Evolutionary conservation across 2,113 vertebrate species (phyloP), one percentile per base, ranked within the genome.

Genomic region (Pao palembangensis): DNA sequence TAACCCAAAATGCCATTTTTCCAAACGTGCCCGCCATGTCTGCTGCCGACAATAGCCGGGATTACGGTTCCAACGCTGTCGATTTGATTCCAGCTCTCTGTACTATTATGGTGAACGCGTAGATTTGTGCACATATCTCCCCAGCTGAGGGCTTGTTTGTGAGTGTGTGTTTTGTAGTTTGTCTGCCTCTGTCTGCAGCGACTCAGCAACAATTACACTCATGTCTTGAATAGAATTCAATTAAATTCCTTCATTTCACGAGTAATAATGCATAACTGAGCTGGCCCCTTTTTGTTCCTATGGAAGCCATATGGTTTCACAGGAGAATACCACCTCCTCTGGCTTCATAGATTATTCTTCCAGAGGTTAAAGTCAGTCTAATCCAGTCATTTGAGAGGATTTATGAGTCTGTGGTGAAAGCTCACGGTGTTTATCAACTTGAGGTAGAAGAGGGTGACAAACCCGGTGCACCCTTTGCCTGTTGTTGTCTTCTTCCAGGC

Each of bases 131-230:
- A 75, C 77, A 68, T 42, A 61, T 79, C 69, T 71, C 71, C 76
- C 71, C 80, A 81, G 83, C 86, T 85, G 64, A 46, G 78, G 82
- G 84, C 84, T 85, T 87, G 79, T 86, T 88, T 86, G 73, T 83
- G 34, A 11, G 82, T 86, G 87, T 86, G 72, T 83, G 76, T 80
- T 78, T 86, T 63, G 71, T 60, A 69, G 75, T 78, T 75, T 79
- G 81, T 80, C 72, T 85, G 79, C 83, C 70, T 78, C 78, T 61
- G 73, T 81, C 55, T 53, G 78, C 85, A 88, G 80, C 87, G 88
- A 88, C 84, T 90, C 86, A 87, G 79, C 89, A 90, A 90, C 89
- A 88, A 88, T 91, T 90, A 87, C 84, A 83, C 87, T 85, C 76
- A 87, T 84, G 83, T 87, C 88, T 89, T 86, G 77, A 88, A 85